Evolutionary conservation across 2,113 vertebrate genomes (phyloP), one percentile per base, ranked within the genome.

Genomic region (Neogobius melanostomus): DNA sequence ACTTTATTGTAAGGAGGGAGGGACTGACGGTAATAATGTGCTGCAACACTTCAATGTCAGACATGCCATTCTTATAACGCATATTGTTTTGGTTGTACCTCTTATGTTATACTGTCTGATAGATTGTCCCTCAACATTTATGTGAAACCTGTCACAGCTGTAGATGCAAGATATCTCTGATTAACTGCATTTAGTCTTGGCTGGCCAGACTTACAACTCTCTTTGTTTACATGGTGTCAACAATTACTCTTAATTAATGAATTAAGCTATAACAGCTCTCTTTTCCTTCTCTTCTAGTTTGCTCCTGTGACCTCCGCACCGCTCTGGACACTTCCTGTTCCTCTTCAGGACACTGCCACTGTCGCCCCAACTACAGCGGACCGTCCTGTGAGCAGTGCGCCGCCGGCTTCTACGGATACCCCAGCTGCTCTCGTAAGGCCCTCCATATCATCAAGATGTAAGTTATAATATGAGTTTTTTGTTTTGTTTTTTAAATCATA

Each of bases 351-450:
- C 84, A 90, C 63, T 99, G 98, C 71, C 92, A 42, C 60, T 99
- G 98, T 85, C 95, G 76, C 0, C 81, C 86, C 0, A 95, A 93
- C 76, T 99, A 95, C 77, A 63, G 87, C 0, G 95, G 95, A 0
- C 47, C 85, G 0, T 73, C 88, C n/a, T 99, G 98, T 85, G 93
- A 88, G 83, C 94, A 95, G 64, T 99, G 98, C 54, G 92, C 95
- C 17, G 90, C 93, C 0, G 95, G 95, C 75, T 96, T 93, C 92
- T 94, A 96, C 0, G 86, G 95, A 10, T 98, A 93, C 88, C 98
- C 96, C 0, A 88, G 89, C 90, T 99, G 98, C 77, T 86, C 91
- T 7, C 78, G 97, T 98, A 85, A 94, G 95, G 91, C 11, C 15
- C 7, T 61, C 59, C 1, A 8, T 17, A 53, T 28, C 14, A 8